Percentiles rank a stretch among this genome's conserved stretches.
These are phyloP conservation scores for Phortica variegata DNA, from an alignment of 1,140 invertebrate species.

Conservation along the genomic window DNA sequence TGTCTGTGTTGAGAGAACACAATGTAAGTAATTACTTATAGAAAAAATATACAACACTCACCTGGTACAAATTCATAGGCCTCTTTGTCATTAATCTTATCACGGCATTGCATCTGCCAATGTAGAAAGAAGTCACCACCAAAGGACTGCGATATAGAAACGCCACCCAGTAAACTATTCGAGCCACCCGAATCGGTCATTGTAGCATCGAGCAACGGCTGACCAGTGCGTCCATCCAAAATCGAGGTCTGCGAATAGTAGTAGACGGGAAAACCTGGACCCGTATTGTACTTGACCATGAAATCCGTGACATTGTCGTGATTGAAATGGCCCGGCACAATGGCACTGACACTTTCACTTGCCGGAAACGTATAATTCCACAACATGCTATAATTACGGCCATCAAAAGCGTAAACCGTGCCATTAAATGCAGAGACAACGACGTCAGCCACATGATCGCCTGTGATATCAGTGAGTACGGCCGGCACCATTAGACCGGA, in stretches of 20 bases:
- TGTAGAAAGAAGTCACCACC: slow-evolving; percentile 55
- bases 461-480: slow-evolving; percentile 73
- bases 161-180: slow-evolving; percentile 57
- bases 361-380: slow-evolving; percentile 73
- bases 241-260: slow-evolving; percentile 74
- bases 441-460: slow-evolving; percentile 74
- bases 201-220: slow-evolving; percentile 63
- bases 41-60: slow-evolving; percentile 57
- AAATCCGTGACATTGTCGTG: slow-evolving; percentile 81
- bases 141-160: slow-evolving; percentile 52
- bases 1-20: slow-evolving; percentile 60
- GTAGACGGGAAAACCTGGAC: slow-evolving; percentile 73
- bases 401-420: slow-evolving; percentile 73
- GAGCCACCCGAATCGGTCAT: slow-evolving; percentile 70
- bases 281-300: slow-evolving; percentile 76
- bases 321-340: slow-evolving; percentile 80
- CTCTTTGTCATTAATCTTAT: slow-evolving; percentile 62
- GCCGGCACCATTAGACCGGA: slow-evolving; percentile 67
- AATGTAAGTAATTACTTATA: background rate
- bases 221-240: slow-evolving; percentile 69
- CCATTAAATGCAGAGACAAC: slow-evolving; percentile 73
- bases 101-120: slow-evolving; percentile 53
- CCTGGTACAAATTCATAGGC: slow-evolving; percentile 64
- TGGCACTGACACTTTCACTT: slow-evolving; percentile 68
- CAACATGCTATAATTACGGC: slow-evolving; percentile 65